Base-by-base conservation (phyloP, 37 sponge, comb jelly and placozoan genomes). In the Lycopodina hypogea region DNA sequence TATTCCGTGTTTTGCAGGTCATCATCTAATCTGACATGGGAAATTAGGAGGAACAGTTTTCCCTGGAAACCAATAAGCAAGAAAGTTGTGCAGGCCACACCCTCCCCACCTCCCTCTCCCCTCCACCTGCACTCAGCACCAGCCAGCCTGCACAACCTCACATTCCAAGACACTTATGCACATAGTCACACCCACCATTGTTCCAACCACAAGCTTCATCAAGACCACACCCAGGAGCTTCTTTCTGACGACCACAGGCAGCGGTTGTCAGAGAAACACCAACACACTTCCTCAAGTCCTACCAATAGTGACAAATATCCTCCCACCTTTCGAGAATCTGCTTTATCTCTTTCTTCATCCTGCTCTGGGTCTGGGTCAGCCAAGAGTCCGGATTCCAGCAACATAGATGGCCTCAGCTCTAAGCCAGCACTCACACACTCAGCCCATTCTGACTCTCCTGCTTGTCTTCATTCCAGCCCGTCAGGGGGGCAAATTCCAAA, bases 11-110 rank as follows among this genome's bases (percentile, higher is more conserved):
- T 23, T 29, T 75, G 29, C 51, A 92, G 93, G 22, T 80, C 90
- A 32, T 53, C 85, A 32, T 53, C 85, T 19, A 58, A 77, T 57
- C 29, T 92, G 41, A 80, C 90, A 17, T 92, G 93, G 93, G 90
- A 92, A 69, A 81, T 92, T 19, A 72, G 90, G 17, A 79, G 83
- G 62, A 67, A 79, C 32, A 74, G 62, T 3, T 86, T 82, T 35
- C 78, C 85, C 2, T 28, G 36, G 40, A 85, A 84, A 51, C 56
- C 61, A 61, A 42, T 42, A 17, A 12, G 34, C 6, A n/a, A n/a
- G 53, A 51, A 24, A 1, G 26, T 37, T 1, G 7, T 28, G 24
- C 63, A 40, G 3, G 23, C n/a, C 29, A 19, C 58, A n/a, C 63
- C 48, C 4, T 62, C 77, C 8, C 58, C 56, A n/a, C 75, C 56